Conservation (phyloP, 2,888 invertebrate species). For the Myopa tessellatipennis region DNA sequence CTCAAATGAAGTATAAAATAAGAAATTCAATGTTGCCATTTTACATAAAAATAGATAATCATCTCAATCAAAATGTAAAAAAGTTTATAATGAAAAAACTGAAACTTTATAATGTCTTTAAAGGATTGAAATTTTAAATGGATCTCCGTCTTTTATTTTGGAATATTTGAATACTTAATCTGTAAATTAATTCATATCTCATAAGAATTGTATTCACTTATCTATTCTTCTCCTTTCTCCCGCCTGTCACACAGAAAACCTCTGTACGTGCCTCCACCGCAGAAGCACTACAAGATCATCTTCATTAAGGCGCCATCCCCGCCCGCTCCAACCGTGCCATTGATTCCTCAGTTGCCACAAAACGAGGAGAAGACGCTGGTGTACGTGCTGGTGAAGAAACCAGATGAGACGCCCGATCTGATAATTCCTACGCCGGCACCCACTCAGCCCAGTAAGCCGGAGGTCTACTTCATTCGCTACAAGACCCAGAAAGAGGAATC, state of each 20-base stretch:
- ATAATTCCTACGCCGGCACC: constrained; percentile 77
- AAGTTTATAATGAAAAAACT: background rate
- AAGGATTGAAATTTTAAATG: too few relatives aligned
- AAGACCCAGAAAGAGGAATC: constrained; percentile 74
- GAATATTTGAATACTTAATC: too few relatives aligned
- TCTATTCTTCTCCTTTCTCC: background rate
- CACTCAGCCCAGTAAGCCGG: constrained; percentile 80
- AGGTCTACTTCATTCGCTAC: constrained; percentile 81
- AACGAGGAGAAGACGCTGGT: constrained; percentile 81
- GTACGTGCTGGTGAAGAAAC: constrained; percentile 81
- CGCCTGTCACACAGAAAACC: constrained; percentile 67
- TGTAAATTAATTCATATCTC: background rate
- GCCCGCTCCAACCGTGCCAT: constrained; percentile 73
- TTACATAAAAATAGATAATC: too few relatives aligned
- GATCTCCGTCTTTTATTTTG: too few relatives aligned
- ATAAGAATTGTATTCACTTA: constrained; percentile 2
- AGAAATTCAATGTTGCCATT: too few relatives aligned
- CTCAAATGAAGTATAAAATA: too few relatives aligned
- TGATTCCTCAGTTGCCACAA: constrained; percentile 74
- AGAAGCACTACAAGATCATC: constrained; percentile 83
- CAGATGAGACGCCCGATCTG: constrained; percentile 78
- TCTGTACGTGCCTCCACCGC: constrained; percentile 72
- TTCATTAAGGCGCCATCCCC: constrained; percentile 80
- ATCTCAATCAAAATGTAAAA: background rate
- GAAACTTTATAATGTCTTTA: too few relatives aligned